These are phyloP conservation scores for Morinoia aosen DNA, from an alignment of 2,888 invertebrate species.

Conservation along the genomic window DNA sequence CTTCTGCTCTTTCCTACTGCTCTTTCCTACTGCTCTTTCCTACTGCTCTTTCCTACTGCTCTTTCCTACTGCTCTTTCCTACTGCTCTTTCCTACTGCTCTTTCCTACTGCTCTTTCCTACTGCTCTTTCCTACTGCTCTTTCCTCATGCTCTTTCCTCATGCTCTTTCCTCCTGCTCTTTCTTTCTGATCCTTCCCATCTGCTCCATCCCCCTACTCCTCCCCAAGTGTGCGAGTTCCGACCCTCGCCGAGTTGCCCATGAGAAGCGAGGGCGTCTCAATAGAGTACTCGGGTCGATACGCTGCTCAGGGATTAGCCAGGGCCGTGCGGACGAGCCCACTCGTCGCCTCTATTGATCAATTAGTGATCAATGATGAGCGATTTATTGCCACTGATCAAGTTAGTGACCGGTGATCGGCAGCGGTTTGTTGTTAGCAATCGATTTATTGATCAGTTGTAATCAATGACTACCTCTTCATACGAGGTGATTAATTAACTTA, in stretches of 20 bases:
- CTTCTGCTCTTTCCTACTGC: background rate
- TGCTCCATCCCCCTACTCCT: background rate
- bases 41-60: background rate
- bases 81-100: background rate
- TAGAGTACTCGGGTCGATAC: constrained; percentile 32
- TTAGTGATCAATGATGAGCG: constrained; percentile 44
- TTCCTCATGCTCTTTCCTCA: background rate
- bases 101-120: background rate
- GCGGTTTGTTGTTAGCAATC: background rate
- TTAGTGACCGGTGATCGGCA: constrained; percentile 15
- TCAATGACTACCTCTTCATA: background rate
- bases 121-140: background rate
- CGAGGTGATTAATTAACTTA: background rate
- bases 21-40: background rate
- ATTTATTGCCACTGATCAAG: constrained; percentile 26
- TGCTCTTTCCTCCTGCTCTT: background rate
- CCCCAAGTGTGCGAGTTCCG: background rate
- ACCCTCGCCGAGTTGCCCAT: background rate
- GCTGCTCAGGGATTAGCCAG: background rate
- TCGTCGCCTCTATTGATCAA: constrained; percentile 38
- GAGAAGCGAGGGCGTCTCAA: background rate
- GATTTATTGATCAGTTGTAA: background rate
- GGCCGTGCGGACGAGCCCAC: background rate
- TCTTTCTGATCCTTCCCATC: background rate
- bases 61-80: background rate